Evolutionary conservation across 1,140 invertebrate genomes (phyloP), one percentile per base, ranked within the genome.

Genomic region (Pseudomyrmex cubaensis): DNA sequence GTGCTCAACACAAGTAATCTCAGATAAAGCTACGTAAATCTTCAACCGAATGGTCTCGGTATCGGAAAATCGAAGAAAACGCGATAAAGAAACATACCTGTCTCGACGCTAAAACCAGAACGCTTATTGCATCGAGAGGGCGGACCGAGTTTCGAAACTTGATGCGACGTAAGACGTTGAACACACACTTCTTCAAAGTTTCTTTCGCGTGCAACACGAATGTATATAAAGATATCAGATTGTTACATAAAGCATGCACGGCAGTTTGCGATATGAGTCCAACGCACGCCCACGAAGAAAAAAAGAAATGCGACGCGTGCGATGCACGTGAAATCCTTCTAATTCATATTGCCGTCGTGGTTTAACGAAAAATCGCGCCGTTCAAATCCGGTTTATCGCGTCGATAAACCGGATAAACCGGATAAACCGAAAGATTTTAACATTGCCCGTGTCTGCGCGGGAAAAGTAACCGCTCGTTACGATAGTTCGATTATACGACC

Each of bases 151-250:
- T 62, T 54, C 5, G 56, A 84, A 52, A 62, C 2, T 77, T 52
- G 82, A 72, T 73, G 57, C 67, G 57, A 52, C 62, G 54, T 44
- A 61, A 57, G 57, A 75, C 62, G 82, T 44, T 66, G 74, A 64
- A 73, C 67, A 73, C 78, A 80, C 73, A 80, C 74, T 50, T 48
- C 15, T 25, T 61, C 70, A 57, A 61, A 59, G 17, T 35, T 52
- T 20, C 20, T 52, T 44, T 86, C 46, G 85, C 82, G 85, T 86
- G 85, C 74, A 56, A 80, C 85, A 86, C 85, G 85, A 84, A 86
- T 80, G 57, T 80, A 67, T 67, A 75, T 25, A 73, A 64, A 64
- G 61, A 80, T 80, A 76, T 84, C 54, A 64, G 73, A 74, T 84
- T 84, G 73, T 44, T 73, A 46, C 46, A 48, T 22, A 57, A 56